A percentile compares a stretch with the other conserved stretches of the same genome.
phyloP scores from a whole-genome alignment of 2,888 invertebrate genomes.

The Gisinianus flammeolus region DNA sequence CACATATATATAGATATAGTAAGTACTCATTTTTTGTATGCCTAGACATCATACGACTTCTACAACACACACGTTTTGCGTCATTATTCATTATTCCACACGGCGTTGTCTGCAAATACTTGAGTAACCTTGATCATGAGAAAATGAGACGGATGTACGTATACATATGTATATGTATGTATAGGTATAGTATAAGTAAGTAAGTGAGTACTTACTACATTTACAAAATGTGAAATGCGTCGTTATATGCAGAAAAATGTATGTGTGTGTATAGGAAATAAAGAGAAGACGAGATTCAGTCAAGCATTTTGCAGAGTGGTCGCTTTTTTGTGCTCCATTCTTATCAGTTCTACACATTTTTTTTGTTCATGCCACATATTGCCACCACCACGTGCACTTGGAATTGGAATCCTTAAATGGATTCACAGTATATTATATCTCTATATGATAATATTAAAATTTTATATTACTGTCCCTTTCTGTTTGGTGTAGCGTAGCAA shows the following conservation, averaged over 20 bases:
- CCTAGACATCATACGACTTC: neutral
- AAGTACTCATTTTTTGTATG: no score
- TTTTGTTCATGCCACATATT: neutral
- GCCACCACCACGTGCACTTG: neutral
- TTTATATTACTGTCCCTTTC: no score
- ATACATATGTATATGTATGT: slow-evolving; percentile 13
- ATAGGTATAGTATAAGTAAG: neutral
- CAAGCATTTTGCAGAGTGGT: neutral
- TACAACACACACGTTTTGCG: neutral
- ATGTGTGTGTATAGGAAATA: neutral
- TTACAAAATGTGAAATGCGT: neutral
- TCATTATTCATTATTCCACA: slow-evolving; percentile 13
- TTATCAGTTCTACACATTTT: neutral
- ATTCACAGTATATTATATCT: no score
- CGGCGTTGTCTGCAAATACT: slow-evolving; percentile 7
- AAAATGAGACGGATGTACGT: slow-evolving; percentile 29
- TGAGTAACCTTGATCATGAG: slow-evolving; percentile 40
- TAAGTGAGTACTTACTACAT: neutral
- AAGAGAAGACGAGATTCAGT: neutral
- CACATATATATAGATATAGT: no score
- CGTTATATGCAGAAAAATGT: no score
- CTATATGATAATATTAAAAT: no score
- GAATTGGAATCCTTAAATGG: neutral
- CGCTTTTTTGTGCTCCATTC: neutral
- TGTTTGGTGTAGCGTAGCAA: no score